phyloP scores from a whole-genome alignment of 1,140 invertebrate species.

The Eriocheir sinensis region DNA sequence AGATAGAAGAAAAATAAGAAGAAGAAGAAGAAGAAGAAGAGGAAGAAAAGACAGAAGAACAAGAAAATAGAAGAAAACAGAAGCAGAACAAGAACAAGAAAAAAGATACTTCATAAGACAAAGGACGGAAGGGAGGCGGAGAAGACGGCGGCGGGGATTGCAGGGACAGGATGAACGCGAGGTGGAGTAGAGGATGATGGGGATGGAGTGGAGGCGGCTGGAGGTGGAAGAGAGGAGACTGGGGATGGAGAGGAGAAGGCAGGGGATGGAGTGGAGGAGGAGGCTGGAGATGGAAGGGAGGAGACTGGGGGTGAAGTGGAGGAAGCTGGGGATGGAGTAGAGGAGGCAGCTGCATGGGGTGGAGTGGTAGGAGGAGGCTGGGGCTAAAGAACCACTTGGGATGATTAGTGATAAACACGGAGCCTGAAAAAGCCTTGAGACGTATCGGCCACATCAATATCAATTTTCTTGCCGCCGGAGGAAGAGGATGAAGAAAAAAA shows the following conservation, averaged over 20 bases:
- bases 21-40: neutral
- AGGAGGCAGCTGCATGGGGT: neutral
- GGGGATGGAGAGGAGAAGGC: neutral
- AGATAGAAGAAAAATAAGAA: neutral
- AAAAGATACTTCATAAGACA: neutral
- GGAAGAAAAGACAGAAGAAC: neutral
- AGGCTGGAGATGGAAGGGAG: neutral
- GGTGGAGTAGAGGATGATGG: neutral
- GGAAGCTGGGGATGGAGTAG: neutral
- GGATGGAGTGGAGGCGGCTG: neutral
- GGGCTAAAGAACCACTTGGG: conserved; percentile 41
- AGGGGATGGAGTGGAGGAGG: neutral
- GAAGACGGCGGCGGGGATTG: neutral
- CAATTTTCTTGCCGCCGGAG: conserved; percentile 42
- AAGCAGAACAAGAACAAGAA: neutral
- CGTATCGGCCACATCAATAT: conserved; percentile 49
- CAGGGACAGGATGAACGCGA: neutral
- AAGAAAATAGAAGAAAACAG: neutral
- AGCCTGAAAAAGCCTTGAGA: conserved; percentile 36
- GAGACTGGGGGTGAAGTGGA: neutral
- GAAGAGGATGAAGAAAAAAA: neutral
- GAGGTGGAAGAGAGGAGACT: neutral
- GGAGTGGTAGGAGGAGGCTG: neutral
- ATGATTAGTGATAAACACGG: conserved; percentile 69
- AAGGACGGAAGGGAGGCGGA: neutral